phyloP scores from a whole-genome alignment of 2,113 vertebrate species.

The Theristicus caerulescens region DNA sequence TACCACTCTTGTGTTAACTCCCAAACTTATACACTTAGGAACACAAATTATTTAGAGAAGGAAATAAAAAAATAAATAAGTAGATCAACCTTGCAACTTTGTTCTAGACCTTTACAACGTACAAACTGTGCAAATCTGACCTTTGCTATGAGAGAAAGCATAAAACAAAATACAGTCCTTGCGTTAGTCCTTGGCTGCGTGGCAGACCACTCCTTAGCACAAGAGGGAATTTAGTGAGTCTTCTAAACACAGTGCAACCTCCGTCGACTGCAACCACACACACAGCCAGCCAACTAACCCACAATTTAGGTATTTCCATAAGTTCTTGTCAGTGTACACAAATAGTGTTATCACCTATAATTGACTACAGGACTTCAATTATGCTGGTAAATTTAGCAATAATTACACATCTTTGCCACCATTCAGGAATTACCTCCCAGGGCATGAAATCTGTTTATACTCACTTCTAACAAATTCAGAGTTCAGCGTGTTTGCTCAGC shows the following conservation, averaged over 20 bases:
- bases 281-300: neutral
- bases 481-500: neutral
- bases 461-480: neutral
- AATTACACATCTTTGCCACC: constrained; percentile 33
- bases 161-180: neutral
- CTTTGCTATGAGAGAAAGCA: neutral
- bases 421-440: constrained; percentile 22
- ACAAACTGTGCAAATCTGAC: neutral
- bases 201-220: neutral
- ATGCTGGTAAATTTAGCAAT: constrained; percentile 35
- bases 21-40: neutral
- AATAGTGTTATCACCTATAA: neutral
- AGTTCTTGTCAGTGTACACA: neutral
- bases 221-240: neutral
- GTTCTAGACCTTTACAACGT: neutral
- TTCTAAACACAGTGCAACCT: neutral
- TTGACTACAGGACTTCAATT: constrained; percentile 13
- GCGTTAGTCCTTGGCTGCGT: neutral
- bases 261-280: neutral
- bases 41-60: neutral
- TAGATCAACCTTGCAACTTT: neutral
- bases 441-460: constrained; percentile 27
- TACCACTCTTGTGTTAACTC: neutral
- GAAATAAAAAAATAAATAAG: neutral
- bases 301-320: neutral